Evolutionary conservation across 2,888 invertebrate genomes (phyloP).

Genomic region (Nineta flava): DNA sequence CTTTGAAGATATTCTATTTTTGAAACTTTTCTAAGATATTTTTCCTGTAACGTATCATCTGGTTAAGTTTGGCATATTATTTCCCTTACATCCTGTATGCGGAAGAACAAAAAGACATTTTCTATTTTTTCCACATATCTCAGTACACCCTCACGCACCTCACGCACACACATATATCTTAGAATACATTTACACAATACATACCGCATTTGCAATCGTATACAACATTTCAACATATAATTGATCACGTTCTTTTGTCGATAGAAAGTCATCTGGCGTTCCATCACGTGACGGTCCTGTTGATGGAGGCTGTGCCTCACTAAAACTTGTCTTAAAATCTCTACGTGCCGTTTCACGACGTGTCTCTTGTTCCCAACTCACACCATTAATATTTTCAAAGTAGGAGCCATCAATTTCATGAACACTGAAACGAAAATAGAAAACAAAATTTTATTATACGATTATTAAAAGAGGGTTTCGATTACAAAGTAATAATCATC

Average conservation of each 20-base stretch:
- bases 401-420: slow-evolving; percentile 90
- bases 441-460: no score
- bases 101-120: no score
- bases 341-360: slow-evolving; percentile 62
- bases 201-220: slow-evolving; percentile 87
- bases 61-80: no score
- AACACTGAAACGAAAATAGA: slow-evolving; percentile 43
- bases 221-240: slow-evolving; percentile 84
- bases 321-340: slow-evolving; percentile 49
- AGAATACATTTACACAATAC: slow-evolving; percentile 25
- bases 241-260: slow-evolving; percentile 42
- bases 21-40: no score
- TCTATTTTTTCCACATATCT: no score
- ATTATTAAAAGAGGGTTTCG: no score
- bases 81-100: no score
- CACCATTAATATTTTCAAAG: slow-evolving; percentile 84
- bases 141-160: no score
- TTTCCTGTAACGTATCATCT: no score
- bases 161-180: no score
- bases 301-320: slow-evolving; percentile 44
- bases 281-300: slow-evolving; percentile 23
- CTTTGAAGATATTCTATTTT: no score
- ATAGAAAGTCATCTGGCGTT: slow-evolving; percentile 23
- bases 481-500: no score
- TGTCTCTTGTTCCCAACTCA: slow-evolving; percentile 87